phyloP scores from a whole-genome alignment of 2,113 vertebrate species.

The Pachycephala philippinensis region DNA sequence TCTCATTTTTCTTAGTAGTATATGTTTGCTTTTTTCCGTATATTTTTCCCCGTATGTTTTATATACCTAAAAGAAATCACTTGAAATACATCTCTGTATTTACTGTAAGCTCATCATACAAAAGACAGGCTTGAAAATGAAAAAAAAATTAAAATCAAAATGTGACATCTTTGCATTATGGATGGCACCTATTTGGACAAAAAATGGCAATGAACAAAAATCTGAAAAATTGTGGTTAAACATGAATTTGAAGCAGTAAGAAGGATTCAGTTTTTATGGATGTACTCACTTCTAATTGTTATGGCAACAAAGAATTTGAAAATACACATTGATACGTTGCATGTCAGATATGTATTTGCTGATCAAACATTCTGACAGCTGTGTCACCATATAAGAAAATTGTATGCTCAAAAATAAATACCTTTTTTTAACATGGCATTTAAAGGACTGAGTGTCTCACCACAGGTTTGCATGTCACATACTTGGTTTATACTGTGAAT shows the following conservation, averaged over 20 bases:
- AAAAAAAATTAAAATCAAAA: not conserved
- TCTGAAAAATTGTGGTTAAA: not conserved
- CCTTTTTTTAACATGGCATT: not conserved
- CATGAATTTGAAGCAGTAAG: not conserved
- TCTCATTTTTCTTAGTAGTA: not conserved
- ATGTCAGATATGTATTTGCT: not conserved
- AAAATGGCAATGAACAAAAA: not conserved
- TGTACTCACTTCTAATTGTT: not conserved
- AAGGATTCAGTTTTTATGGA: not conserved
- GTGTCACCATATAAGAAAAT: not conserved
- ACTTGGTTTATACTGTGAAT: not conserved
- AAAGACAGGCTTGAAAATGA: not conserved
- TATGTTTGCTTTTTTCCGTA: not conserved
- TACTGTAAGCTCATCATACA: not conserved
- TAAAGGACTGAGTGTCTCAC: not conserved
- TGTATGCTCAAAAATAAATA: not conserved
- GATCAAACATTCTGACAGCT: not conserved
- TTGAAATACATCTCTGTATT: not conserved
- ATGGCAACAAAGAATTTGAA: not conserved
- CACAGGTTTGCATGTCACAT: not conserved
- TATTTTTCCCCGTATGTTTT: not conserved
- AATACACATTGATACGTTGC: not conserved
- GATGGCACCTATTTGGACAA: not conserved
- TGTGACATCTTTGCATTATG: not conserved
- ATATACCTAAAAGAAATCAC: not conserved